Evolutionary conservation across 2,888 invertebrate genomes (phyloP).

Genomic region (Argyresthia albistria): DNA sequence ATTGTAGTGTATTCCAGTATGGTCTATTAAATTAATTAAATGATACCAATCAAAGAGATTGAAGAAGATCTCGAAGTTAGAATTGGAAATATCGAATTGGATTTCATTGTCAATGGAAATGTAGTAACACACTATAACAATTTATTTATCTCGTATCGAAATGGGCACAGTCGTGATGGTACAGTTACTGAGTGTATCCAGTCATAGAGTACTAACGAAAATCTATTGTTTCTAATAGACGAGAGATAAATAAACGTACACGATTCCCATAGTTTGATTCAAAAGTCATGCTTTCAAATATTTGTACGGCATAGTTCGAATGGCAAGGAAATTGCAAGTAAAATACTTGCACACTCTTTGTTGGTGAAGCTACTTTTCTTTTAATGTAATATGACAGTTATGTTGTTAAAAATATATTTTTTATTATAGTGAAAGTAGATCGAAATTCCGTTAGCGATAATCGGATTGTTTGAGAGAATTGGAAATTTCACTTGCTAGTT

Average conservation of each 20-base stretch:
- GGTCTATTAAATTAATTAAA: background rate
- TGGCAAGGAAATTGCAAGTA: background rate
- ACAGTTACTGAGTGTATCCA: background rate
- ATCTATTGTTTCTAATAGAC: slow-evolving; percentile 1
- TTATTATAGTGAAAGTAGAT: background rate
- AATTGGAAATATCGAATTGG: background rate
- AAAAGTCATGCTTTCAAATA: slow-evolving; percentile 11
- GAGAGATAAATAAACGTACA: no score
- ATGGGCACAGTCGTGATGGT: background rate
- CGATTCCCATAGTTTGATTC: background rate
- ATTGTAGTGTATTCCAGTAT: background rate
- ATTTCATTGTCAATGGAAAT: no score
- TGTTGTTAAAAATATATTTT: background rate
- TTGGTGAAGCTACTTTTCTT: slow-evolving; percentile 1
- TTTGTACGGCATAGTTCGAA: slow-evolving; percentile 3
- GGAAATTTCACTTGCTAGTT: no score
- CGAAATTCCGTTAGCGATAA: background rate
- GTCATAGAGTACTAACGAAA: background rate
- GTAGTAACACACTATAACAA: no score
- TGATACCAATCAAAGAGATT: no score
- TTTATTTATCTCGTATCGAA: background rate
- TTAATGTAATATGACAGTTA: background rate
- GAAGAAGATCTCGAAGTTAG: no score
- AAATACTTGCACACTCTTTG: background rate
- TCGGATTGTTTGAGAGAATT: background rate